Percentiles rank a stretch among this genome's conserved stretches.
Evolutionary conservation across 2,797 vertebrate species (phyloP).

Genomic region (Silurus aristotelis): DNA sequence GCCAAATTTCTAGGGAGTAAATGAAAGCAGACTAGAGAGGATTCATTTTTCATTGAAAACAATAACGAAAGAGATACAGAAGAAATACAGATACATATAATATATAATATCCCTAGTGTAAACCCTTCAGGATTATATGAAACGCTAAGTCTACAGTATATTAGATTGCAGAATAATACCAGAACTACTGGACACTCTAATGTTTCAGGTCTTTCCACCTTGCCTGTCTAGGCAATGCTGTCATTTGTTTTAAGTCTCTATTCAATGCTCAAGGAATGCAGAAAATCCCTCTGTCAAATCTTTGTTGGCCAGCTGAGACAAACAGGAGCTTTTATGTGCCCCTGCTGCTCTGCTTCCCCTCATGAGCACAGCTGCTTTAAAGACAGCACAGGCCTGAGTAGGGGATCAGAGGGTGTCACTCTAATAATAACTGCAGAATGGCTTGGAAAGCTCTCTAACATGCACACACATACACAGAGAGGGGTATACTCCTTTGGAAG

Average conservation of each 20-base stretch:
- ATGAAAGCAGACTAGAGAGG: not conserved
- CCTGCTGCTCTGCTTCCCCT: slow-evolving; percentile 39
- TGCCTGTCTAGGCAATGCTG: slow-evolving; percentile 33
- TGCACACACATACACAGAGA: slow-evolving; percentile 33
- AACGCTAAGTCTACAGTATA: not conserved
- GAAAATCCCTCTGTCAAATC: slow-evolving; percentile 38
- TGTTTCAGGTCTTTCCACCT: slow-evolving; percentile 44
- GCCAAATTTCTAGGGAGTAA: not conserved
- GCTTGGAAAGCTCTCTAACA: slow-evolving; percentile 31
- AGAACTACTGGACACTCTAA: slow-evolving; percentile 12
- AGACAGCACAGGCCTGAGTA: slow-evolving; percentile 48
- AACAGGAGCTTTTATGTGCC: slow-evolving; percentile 51
- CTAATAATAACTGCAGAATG: slow-evolving; percentile 54
- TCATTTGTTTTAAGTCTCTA: slow-evolving; percentile 45
- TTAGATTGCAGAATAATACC: not conserved
- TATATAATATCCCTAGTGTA: not conserved
- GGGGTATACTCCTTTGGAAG: slow-evolving; percentile 49
- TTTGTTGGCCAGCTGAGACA: slow-evolving; percentile 49
- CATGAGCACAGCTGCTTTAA: slow-evolving; percentile 50
- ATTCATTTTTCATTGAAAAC: not conserved
- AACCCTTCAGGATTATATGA: not conserved
- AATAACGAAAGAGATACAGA: not conserved
- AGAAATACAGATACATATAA: slow-evolving; percentile 2
- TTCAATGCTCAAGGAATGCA: slow-evolving; percentile 44
- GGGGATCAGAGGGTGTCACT: slow-evolving; percentile 26